Percentiles rank a stretch among this genome's conserved stretches.
phyloP scores from a whole-genome alignment of 2,797 vertebrate species.

The Pampus argenteus region DNA sequence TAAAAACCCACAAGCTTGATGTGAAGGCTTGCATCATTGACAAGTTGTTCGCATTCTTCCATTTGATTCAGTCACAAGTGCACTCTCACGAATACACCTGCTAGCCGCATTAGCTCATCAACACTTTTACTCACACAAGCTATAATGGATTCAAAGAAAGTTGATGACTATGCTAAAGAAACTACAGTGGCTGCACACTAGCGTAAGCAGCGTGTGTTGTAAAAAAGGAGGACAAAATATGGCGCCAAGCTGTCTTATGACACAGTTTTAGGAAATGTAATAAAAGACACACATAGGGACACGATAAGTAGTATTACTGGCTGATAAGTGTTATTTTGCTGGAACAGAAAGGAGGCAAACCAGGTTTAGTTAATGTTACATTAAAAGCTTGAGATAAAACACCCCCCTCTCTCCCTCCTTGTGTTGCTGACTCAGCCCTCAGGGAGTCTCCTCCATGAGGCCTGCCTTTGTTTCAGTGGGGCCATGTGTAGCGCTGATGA shows the following conservation, averaged over 20 bases:
- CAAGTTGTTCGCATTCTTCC: not conserved
- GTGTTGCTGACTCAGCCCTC: conserved; percentile 49
- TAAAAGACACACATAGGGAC: not conserved
- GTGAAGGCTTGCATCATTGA: conserved; percentile 11
- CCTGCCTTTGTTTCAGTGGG: conserved; percentile 28
- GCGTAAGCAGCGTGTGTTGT: conserved; percentile 11
- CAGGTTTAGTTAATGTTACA: not conserved
- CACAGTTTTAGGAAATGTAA: conserved; percentile 9
- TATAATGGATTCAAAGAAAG: conserved; percentile 13
- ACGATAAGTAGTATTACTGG: not conserved
- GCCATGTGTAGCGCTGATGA: conserved; percentile 12
- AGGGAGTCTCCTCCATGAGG: conserved; percentile 28
- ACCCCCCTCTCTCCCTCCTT: conserved; percentile 3
- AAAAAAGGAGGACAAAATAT: conserved; percentile 6
- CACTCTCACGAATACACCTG: conserved; percentile 5
- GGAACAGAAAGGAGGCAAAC: not conserved
- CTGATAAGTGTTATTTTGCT: conserved; percentile 12
- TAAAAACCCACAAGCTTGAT: conserved; percentile 20
- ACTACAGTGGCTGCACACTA: not conserved
- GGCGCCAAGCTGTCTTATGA: not conserved
- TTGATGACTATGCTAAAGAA: not conserved
- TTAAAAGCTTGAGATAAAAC: conserved; percentile 28
- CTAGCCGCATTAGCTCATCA: conserved; percentile 11
- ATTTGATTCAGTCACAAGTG: conserved; percentile 16
- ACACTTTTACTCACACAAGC: not conserved